Evolutionary conservation across 2,797 vertebrate genomes (phyloP), one percentile per base, ranked within the genome.

Genomic region (Neosilurus mollespiculum): DNA sequence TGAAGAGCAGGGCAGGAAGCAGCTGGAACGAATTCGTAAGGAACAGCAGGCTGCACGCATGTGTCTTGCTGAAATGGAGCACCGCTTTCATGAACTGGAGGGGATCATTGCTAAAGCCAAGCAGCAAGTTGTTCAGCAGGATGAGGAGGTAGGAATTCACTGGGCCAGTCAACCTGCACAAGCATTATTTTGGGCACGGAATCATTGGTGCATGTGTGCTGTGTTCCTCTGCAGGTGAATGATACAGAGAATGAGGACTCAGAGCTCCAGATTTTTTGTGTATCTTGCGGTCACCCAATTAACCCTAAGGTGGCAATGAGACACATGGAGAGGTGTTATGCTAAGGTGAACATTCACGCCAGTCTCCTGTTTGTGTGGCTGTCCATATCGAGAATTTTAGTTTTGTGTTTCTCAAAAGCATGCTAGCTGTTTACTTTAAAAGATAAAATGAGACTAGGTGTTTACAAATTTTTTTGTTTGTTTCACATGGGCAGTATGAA

Each of bases 281-380:
- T 98, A 64, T 98, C 97, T 76, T 98, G 97, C 11, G 97, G 97
- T 66, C 97, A 98, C 87, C 97, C 97, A 1, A 90, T 98, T 88
- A 98, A 97, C 91, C 97, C 97, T 82, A 97, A 97, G 83, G 96
- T 97, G 87, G 97, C 97, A 0, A 90, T 98, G 85, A 93, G 96
- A 54, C 97, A 98, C 86, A 98, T 98, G 97, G 97, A 98, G 87
- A 95, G 96, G 83, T 98, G 97, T 89, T 98, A 98, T 0, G 97
- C 97, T 86, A 98, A 98, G 96, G 97, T 97, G 67, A 90, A 58
- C 73, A 18, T 66, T 65, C n/a, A 37, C 9, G 3, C 24, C 59
- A 56, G 22, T 0, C 7, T 78, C 62, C 10, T 34, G 4, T 75
- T 18, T 53, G 7, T 26, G 14, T 4, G 1, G n/a, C 24, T 26